Conservation (phyloP, 2,888 invertebrate genomes). For the Diplazon laetatorius region DNA sequence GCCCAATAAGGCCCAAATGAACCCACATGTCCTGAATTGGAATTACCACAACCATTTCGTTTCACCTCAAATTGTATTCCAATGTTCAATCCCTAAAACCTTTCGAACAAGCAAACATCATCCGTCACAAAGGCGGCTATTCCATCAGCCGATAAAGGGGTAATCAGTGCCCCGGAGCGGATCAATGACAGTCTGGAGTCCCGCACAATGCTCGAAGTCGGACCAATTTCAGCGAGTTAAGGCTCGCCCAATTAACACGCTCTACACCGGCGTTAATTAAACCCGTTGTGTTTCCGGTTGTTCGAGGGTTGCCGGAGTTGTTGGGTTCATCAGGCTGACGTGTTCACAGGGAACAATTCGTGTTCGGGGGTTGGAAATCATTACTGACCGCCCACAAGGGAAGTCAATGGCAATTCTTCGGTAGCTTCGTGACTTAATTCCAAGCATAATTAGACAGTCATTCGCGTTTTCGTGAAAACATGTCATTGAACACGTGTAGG, state of each 20-base stretch:
- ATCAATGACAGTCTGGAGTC: not conserved
- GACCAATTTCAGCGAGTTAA: not conserved
- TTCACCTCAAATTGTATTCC: too few species aligned
- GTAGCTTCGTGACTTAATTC: too few species aligned
- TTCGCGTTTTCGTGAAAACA: too few species aligned
- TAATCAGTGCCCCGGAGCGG: not conserved
- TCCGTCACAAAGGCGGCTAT: conserved; percentile 11
- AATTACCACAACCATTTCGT: too few species aligned
- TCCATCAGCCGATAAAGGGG: conserved; percentile 12
- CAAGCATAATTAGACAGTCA: too few species aligned
- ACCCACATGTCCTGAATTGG: too few species aligned
- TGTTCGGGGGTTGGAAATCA: conserved; percentile 5
- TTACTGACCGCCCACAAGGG: not conserved
- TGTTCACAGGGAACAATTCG: not conserved
- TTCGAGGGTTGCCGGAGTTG: not conserved
- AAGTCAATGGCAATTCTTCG: too few species aligned
- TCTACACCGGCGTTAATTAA: conserved; percentile 49
- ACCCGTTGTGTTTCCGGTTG: conserved; percentile 15
- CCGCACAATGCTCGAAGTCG: conserved; percentile 6
- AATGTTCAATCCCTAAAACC: conserved; percentile 1
- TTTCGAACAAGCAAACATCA: not conserved
- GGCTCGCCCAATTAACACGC: conserved; percentile 49
- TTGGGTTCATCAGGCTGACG: not conserved
- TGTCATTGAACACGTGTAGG: too few species aligned
- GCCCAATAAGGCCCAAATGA: too few species aligned